phyloP scores from a whole-genome alignment of 1,140 invertebrate species.

The Eubasilissa regina region DNA sequence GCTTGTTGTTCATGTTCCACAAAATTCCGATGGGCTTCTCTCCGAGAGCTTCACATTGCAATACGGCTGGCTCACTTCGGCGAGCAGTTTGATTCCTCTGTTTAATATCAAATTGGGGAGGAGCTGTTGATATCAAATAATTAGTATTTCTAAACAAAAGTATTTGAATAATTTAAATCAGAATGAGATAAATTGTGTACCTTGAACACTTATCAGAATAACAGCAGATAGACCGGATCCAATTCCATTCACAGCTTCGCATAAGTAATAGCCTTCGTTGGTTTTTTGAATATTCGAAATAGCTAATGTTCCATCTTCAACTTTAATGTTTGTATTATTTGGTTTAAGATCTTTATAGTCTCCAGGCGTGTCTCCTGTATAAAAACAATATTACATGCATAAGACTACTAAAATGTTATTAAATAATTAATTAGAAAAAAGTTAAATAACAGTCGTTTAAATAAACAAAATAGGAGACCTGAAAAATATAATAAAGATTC shows the following conservation, averaged over 20 bases:
- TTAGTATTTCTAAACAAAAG: slow-evolving; percentile 20
- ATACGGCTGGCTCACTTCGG: slow-evolving; percentile 90
- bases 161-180: slow-evolving; percentile 17
- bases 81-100: slow-evolving; percentile 91
- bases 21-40: slow-evolving; percentile 96
- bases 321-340: slow-evolving; percentile 90
- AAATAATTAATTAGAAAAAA: too few species aligned
- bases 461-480: too few species aligned
- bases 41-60: slow-evolving; percentile 96
- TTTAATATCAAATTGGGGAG: slow-evolving; percentile 95
- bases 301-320: slow-evolving; percentile 91
- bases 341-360: slow-evolving; percentile 94
- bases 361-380: slow-evolving; percentile 86
- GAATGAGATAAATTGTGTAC: slow-evolving; percentile 68
- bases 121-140: slow-evolving; percentile 76
- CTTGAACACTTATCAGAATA: slow-evolving; percentile 93
- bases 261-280: slow-evolving; percentile 95
- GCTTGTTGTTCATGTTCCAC: slow-evolving; percentile 96
- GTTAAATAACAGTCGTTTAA: too few species aligned
- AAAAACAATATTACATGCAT: neutral
- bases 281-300: slow-evolving; percentile 93
- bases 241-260: slow-evolving; percentile 96
- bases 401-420: too few species aligned
- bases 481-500: too few species aligned
- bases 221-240: slow-evolving; percentile 94